Conservation (phyloP, 1,140 invertebrate genomes). For the Aphelinus atriplicis region DNA sequence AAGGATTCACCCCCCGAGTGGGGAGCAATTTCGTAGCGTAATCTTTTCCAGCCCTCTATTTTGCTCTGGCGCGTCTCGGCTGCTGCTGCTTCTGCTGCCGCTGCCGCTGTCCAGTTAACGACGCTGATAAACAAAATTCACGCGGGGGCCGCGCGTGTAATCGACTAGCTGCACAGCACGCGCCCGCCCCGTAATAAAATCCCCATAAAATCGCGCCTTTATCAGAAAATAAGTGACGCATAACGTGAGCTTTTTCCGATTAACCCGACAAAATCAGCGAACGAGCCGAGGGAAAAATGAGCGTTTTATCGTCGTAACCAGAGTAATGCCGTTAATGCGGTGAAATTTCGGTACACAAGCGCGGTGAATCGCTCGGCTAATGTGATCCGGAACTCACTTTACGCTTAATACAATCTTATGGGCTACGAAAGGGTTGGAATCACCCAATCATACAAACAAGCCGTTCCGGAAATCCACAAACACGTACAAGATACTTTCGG, state of each 20-base stretch:
- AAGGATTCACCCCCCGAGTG: background rate
- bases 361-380: background rate
- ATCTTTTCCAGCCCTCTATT: background rate
- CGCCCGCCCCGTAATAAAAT: constrained; percentile 32
- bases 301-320: constrained; percentile 27
- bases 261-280: constrained; percentile 28
- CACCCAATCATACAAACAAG: no score
- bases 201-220: constrained; percentile 34
- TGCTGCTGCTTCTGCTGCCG: background rate
- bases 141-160: constrained; percentile 15
- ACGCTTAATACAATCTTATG: background rate
- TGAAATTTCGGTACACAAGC: constrained; percentile 10
- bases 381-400: background rate
- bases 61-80: background rate
- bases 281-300: background rate
- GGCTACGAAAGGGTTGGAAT: no score
- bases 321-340: constrained; percentile 25
- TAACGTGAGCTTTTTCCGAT: constrained; percentile 30
- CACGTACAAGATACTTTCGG: no score
- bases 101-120: constrained; percentile 31
- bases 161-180: constrained; percentile 25
- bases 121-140: constrained; percentile 39
- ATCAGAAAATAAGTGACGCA: constrained; percentile 37
- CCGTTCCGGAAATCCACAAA: no score
- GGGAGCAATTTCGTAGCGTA: constrained; percentile 26